phyloP scores from a whole-genome alignment of 2,113 vertebrate genomes.

The Notothenia rossii region DNA sequence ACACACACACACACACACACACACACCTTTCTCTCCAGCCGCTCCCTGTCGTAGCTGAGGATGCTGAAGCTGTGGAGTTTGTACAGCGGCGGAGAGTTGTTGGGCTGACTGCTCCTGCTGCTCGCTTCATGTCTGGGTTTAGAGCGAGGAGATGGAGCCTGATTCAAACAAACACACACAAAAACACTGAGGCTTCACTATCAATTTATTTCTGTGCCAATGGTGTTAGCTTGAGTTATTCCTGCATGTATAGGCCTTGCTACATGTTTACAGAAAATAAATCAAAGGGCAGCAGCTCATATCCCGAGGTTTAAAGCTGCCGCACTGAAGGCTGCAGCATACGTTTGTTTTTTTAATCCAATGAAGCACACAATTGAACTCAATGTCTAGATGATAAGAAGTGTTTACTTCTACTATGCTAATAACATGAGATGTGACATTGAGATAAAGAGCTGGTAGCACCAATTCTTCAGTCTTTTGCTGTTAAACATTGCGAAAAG shows the following conservation, averaged over 20 bases:
- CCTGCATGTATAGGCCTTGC: not conserved
- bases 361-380: not conserved
- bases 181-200: not conserved
- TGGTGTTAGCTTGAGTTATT: not conserved
- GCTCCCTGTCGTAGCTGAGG: conserved; percentile 89
- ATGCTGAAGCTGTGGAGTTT: conserved; percentile 90
- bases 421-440: no score
- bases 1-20: not conserved
- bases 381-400: not conserved
- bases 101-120: conserved; percentile 59
- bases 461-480: not conserved
- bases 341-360: not conserved
- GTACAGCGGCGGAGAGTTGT: conserved; percentile 77
- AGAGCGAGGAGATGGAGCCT: conserved; percentile 79
- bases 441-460: not conserved
- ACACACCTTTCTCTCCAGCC: conserved; percentile 88
- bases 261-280: not conserved
- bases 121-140: conserved; percentile 72
- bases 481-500: no score
- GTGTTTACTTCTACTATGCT: not conserved
- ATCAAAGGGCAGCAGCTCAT: not conserved
- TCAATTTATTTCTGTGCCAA: not conserved
- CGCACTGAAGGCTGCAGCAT: not conserved
- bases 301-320: not conserved
- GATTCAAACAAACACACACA: conserved; percentile 16